phyloP scores from a whole-genome alignment of 2,888 invertebrate genomes.

The Orthonychiurus folsomi region DNA sequence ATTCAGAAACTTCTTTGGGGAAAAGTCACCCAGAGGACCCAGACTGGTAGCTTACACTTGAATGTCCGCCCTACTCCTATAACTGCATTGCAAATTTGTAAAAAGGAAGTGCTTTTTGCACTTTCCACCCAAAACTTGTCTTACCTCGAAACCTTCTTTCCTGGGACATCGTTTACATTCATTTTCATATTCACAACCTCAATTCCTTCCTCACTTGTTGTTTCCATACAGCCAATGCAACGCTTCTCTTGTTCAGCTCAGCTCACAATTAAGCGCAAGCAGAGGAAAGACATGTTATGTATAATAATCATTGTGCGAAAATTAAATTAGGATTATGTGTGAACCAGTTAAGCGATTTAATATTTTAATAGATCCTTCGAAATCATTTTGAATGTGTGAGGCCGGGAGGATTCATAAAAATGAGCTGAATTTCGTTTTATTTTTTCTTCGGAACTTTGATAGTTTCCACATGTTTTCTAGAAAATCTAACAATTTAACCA shows the following conservation, averaged over 20 bases:
- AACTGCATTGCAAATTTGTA: slow-evolving; percentile 21
- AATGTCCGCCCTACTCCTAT: slow-evolving; percentile 4
- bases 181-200: slow-evolving; percentile 25
- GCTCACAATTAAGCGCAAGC: not conserved
- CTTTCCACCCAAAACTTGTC: slow-evolving; percentile 40
- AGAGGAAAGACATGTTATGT: not conserved
- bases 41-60: not conserved
- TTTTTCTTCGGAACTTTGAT: no score
- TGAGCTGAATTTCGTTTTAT: no score
- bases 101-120: slow-evolving; percentile 18
- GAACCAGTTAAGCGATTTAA: no score
- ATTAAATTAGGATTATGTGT: not conserved
- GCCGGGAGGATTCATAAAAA: no score
- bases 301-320: not conserved
- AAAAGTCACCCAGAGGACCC: slow-evolving; percentile 4
- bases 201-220: slow-evolving; percentile 28
- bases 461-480: no score
- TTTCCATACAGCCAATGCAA: no score
- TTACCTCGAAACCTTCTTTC: slow-evolving; percentile 41
- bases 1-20: slow-evolving; percentile 14
- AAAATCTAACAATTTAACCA: no score
- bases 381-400: no score
- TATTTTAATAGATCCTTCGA: no score
- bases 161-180: slow-evolving; percentile 5
- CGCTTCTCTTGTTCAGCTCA: no score